Conservation (phyloP, 1,140 invertebrate species). For the Drosophila kurseongensis region DNA sequence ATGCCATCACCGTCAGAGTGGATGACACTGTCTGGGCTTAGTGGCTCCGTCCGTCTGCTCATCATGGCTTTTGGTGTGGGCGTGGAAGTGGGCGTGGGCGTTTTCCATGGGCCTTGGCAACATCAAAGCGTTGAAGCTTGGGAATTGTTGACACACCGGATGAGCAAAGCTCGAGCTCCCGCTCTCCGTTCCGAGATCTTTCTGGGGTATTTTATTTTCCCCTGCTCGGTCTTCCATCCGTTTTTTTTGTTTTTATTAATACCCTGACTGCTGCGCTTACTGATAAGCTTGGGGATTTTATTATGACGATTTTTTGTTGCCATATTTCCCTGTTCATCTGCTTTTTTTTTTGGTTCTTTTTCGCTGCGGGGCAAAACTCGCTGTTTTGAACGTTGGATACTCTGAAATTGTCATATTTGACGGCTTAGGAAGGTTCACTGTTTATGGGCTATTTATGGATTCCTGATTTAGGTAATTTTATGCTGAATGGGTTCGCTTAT, state of each 20-base stretch:
- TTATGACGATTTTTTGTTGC: conserved; percentile 61
- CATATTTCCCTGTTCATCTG: conserved; percentile 36
- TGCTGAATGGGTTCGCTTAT: conserved; percentile 14
- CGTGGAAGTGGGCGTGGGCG: not conserved
- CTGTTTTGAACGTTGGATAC: conserved; percentile 23
- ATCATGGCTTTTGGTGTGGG: not conserved
- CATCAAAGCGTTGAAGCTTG: conserved; percentile 84
- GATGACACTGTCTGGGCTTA: conserved; percentile 77
- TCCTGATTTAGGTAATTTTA: conserved; percentile 30
- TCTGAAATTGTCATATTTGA: conserved; percentile 15
- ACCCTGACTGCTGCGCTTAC: conserved; percentile 59
- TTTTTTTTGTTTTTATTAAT: conserved; percentile 59
- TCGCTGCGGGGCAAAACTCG: conserved; percentile 30
- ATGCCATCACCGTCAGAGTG: conserved; percentile 72
- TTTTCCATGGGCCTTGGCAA: conserved; percentile 30
- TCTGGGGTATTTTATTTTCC: conserved; percentile 28
- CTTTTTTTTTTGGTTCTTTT: conserved; percentile 36
- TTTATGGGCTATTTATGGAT: conserved; percentile 29
- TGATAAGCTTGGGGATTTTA: conserved; percentile 79
- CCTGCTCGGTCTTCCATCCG: not conserved
- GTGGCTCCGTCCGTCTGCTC: conserved; percentile 50
- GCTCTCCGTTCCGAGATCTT: conserved; percentile 37
- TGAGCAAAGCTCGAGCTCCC: conserved; percentile 55
- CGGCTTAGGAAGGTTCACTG: not conserved
- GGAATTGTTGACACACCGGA: conserved; percentile 84